These are phyloP conservation scores for Drosophila triauraria DNA, from an alignment of 1,140 invertebrate species.

Conservation along the genomic window DNA sequence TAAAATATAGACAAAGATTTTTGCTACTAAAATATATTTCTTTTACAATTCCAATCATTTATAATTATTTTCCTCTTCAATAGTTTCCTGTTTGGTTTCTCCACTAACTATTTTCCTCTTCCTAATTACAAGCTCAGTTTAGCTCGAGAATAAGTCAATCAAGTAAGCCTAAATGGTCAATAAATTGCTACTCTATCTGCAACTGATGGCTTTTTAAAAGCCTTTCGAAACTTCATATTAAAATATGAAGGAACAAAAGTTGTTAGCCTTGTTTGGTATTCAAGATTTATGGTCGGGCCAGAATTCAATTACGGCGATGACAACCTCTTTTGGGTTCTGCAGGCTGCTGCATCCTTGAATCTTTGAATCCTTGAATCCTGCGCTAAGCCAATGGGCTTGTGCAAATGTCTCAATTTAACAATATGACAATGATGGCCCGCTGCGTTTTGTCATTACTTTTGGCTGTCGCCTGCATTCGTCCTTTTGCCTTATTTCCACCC, in stretches of 20 bases:
- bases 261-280: constrained; percentile 35
- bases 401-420: constrained; percentile 82
- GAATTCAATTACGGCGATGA: constrained; percentile 48
- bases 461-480: constrained; percentile 71
- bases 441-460: constrained; percentile 82
- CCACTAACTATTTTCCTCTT: not conserved
- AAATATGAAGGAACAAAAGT: constrained; percentile 7
- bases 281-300: constrained; percentile 44
- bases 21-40: not conserved
- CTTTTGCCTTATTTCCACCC: not conserved
- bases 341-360: constrained; percentile 33
- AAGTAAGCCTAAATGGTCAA: constrained; percentile 5
- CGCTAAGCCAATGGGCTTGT: constrained; percentile 34
- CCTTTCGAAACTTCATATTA: constrained; percentile 25
- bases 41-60: not conserved
- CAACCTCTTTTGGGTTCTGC: constrained; percentile 43
- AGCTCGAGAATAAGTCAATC: not conserved
- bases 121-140: not conserved
- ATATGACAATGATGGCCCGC: constrained; percentile 80
- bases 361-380: constrained; percentile 14
- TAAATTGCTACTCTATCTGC: constrained; percentile 3
- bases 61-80: too few species aligned
- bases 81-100: not conserved
- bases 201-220: not conserved
- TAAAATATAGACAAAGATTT: not conserved